Evolutionary conservation across 37 sponge, comb jelly and placozoan species (phyloP), one percentile per base, ranked within the genome.

Genomic region (Axinella damicornis): DNA sequence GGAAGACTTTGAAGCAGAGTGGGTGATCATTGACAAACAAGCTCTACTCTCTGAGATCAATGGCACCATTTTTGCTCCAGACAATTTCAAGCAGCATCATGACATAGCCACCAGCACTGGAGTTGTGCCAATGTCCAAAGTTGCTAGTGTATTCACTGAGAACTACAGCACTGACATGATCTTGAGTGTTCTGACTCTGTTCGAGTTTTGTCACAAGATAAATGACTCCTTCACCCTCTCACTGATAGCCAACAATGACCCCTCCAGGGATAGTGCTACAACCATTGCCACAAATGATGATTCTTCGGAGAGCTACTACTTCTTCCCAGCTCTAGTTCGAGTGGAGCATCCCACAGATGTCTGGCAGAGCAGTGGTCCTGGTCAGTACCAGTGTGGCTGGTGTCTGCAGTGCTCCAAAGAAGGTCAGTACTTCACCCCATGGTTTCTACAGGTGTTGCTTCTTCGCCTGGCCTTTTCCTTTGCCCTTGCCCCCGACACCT

Each of bases 311-410:
- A 27, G 35, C 57, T 81, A 52, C 37, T 69, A 57, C 38, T 81
- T 81, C 82, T 81, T 69, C 60, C 82, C 82, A 31, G 69, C 53
- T 70, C 53, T 81, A 34, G 55, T 81, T 56, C 32, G 40, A 30
- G 55, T 24, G 28, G 58, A 55, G 31, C 30, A 56, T 5, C 77
- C 77, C 20, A 28, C 53, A 32, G 56, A 58, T 11, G 56, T 76
- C 6, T 56, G 77, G 59, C 30, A 55, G 21, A n/a, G 20, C 21
- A 34, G 30, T 33, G 59, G 25, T 19, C 32, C 32, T 21, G 32
- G 53, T 75, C 5, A 41, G 18, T 76, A 76, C 27, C 32, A 76
- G 19, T 55, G 58, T 58, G 77, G 77, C 16, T 76, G 77, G 77
- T 58, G 30, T 19, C 19, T 59, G 30, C 30, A 76, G 56, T 55